Conservation (phyloP, 2,113 vertebrate species). For the Zapornia atra region DNA sequence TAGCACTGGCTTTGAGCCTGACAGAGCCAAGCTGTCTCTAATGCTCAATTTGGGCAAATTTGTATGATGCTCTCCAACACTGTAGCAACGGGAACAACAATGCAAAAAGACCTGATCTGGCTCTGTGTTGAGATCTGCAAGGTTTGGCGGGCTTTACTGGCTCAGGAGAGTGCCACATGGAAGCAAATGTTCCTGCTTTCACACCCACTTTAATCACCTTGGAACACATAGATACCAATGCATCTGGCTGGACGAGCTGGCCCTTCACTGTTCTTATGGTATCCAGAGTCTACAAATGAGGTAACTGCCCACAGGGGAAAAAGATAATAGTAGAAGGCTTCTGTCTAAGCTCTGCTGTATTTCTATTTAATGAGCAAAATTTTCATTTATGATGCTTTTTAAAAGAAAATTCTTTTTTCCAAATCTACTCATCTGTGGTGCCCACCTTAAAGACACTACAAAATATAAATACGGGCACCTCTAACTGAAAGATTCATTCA, state of each 20-base stretch:
- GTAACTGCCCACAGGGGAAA: background rate
- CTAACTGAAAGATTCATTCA: background rate
- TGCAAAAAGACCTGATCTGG: background rate
- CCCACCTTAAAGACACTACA: background rate
- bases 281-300: fast-evolving
- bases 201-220: background rate
- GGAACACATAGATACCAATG: background rate
- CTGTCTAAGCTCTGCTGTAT: background rate
- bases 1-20: constrained; percentile 29
- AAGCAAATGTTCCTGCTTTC: background rate
- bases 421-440: background rate
- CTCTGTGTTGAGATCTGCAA: background rate
- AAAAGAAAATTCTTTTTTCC: too few relatives aligned
- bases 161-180: background rate
- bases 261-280: background rate
- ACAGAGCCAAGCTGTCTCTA: constrained; percentile 15
- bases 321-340: background rate
- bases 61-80: background rate
- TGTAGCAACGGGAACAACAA: background rate
- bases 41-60: background rate
- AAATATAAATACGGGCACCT: background rate
- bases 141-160: background rate
- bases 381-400: background rate
- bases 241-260: background rate
- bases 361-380: background rate